Evolutionary conservation across 1,140 invertebrate species (phyloP).

Genomic region (Mycetomoellerius zeteki): DNA sequence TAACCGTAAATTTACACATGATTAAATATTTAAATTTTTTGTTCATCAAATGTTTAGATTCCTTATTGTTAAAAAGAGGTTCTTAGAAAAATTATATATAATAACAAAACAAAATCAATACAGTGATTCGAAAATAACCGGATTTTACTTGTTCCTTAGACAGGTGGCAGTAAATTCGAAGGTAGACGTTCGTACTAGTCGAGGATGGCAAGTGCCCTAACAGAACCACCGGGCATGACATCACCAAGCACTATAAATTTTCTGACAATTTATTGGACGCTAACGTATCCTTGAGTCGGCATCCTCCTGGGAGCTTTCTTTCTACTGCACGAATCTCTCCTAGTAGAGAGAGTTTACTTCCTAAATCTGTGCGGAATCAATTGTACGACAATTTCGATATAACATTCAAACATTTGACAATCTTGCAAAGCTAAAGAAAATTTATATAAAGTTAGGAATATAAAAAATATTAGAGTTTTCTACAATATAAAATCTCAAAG

Average conservation of each 20-base stretch:
- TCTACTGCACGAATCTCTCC: constrained; percentile 14
- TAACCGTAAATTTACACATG: not conserved
- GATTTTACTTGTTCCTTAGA: constrained; percentile 9
- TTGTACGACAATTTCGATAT: not conserved
- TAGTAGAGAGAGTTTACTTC: constrained; percentile 10
- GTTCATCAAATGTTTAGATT: not conserved
- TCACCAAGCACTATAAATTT: constrained; percentile 54
- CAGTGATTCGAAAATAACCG: not conserved
- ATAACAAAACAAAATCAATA: not conserved
- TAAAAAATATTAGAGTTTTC: not conserved
- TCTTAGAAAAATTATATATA: not conserved
- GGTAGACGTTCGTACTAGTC: constrained; percentile 7
- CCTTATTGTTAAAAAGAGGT: not conserved
- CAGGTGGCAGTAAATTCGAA: constrained; percentile 4
- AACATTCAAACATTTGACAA: not conserved
- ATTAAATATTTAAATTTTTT: not conserved
- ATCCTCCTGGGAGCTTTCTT: constrained; percentile 42
- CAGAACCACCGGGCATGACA: constrained; percentile 54
- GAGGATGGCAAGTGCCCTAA: constrained; percentile 40
- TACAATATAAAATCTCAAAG: not conserved
- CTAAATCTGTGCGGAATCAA: constrained; percentile 29
- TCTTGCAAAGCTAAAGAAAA: not conserved
- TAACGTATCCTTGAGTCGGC: constrained; percentile 32
- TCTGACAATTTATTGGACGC: constrained; percentile 48
- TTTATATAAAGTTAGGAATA: not conserved